Conservation (phyloP, 2,797 vertebrate genomes). For the Aldrovandia affinis region DNA sequence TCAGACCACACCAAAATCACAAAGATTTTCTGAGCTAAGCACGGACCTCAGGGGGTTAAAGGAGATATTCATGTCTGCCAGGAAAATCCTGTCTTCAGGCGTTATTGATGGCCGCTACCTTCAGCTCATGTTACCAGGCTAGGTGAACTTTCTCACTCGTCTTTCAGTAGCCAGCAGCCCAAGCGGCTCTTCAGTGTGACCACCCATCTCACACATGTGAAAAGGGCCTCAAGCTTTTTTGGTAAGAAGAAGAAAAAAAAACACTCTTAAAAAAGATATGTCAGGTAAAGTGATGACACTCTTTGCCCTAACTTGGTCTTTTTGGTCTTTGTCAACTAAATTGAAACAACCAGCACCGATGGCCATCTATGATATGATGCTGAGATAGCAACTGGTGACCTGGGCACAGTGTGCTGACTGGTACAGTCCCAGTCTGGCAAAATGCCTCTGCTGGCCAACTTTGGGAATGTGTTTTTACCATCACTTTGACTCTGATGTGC, state of each 20-base stretch:
- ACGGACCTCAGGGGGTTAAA: no score
- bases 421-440: background rate
- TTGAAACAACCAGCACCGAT: background rate
- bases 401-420: background rate
- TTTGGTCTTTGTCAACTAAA: background rate
- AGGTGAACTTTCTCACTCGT: background rate
- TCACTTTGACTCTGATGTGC: constrained; percentile 31
- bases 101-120: background rate
- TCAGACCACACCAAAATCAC: no score
- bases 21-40: no score
- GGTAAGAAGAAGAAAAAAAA: background rate
- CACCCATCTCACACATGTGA: background rate
- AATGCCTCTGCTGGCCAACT: constrained; percentile 5
- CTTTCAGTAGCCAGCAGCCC: background rate
- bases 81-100: background rate
- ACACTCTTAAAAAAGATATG: background rate
- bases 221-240: background rate
- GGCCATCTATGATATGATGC: background rate
- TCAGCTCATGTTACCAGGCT: background rate
- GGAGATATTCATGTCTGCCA: background rate
- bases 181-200: background rate
- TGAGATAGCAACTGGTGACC: background rate
- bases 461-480: constrained; percentile 35
- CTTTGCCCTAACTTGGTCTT: background rate
- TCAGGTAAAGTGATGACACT: background rate